A percentile compares a stretch with the other conserved stretches of the same genome.
phyloP scores from a whole-genome alignment of 2,113 vertebrate species.

The Ursus arctos region DNA sequence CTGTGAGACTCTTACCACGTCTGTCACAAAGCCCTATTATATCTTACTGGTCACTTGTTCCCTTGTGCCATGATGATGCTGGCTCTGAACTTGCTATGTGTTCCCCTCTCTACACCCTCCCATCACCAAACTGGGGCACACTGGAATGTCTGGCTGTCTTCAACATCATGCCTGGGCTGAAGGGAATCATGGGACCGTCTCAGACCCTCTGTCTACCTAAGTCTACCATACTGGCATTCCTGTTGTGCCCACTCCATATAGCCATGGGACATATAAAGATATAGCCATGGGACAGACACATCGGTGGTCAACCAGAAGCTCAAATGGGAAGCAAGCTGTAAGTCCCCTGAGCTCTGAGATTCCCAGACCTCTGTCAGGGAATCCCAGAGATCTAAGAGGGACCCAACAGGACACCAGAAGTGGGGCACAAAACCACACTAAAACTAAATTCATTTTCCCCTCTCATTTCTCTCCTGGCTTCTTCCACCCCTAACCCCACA shows the following conservation, averaged over 20 bases:
- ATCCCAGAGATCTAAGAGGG: not conserved
- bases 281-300: not conserved
- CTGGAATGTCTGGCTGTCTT: not conserved
- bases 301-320: not conserved
- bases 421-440: not conserved
- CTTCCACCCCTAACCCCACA: not conserved
- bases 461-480: not conserved
- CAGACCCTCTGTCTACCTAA: not conserved
- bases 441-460: not conserved
- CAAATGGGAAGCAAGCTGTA: not conserved
- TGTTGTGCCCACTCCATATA: not conserved
- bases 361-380: not conserved
- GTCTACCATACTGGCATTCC: not conserved
- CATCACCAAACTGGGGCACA: not conserved
- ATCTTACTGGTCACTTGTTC: not conserved
- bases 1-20: not conserved
- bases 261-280: not conserved
- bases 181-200: not conserved
- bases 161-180: no score
- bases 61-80: not conserved
- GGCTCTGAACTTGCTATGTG: not conserved
- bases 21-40: not conserved
- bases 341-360: not conserved
- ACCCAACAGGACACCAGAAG: not conserved
- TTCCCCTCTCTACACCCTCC: not conserved